phyloP scores from a whole-genome alignment of 2,888 invertebrate genomes.

The Athalia cordata region DNA sequence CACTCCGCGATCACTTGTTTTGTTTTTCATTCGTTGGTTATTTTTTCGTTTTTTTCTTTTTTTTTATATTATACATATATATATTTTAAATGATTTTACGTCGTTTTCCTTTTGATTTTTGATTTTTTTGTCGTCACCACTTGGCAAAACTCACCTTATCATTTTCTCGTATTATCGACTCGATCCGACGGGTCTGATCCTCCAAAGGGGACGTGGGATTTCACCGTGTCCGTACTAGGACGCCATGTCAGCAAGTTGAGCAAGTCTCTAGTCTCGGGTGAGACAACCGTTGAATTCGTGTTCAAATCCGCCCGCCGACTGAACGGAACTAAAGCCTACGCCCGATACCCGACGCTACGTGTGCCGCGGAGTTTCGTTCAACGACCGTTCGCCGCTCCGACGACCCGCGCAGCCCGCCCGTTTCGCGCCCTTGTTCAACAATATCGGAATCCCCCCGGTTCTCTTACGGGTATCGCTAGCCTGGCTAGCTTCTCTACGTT shows the following conservation, averaged over 20 bases:
- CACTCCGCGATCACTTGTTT: too few relatives aligned
- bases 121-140: too few relatives aligned
- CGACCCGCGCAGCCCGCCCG: slow-evolving; percentile 56
- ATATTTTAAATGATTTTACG: too few relatives aligned
- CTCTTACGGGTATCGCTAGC: neutral
- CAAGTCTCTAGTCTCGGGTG: slow-evolving; percentile 41
- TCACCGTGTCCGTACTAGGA: slow-evolving; percentile 65
- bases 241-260: slow-evolving; percentile 72
- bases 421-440: slow-evolving; percentile 67
- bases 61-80: too few relatives aligned
- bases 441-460: slow-evolving; percentile 40
- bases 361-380: slow-evolving; percentile 59
- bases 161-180: slow-evolving; percentile 60
- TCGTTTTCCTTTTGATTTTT: too few relatives aligned
- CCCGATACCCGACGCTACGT: slow-evolving; percentile 56
- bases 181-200: slow-evolving; percentile 57
- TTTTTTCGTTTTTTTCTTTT: too few relatives aligned
- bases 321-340: slow-evolving; percentile 69
- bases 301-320: slow-evolving; percentile 67
- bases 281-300: slow-evolving; percentile 57
- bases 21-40: too few relatives aligned
- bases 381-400: slow-evolving; percentile 64
- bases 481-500: too few relatives aligned
- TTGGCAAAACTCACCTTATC: slow-evolving; percentile 65
- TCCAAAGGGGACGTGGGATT: slow-evolving; percentile 61